Base-by-base conservation (phyloP, 2,888 invertebrate species). In the Eupithecia dodoneata region DNA sequence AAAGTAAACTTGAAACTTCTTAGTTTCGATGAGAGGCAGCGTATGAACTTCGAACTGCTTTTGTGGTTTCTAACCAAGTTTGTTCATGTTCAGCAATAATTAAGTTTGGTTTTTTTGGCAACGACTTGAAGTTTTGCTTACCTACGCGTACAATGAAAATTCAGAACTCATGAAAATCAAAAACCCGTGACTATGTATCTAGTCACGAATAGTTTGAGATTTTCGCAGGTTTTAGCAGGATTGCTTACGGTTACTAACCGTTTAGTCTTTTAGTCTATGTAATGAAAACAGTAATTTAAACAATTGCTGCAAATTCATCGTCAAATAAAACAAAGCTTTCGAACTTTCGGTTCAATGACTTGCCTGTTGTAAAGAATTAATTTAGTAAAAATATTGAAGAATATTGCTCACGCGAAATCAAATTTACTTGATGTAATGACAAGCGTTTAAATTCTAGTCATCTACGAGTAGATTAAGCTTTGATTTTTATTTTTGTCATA, bases 401-500 rank as follows among this genome's bases (percentile, higher is more conserved):
- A 70, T 47, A 70, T 47, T 70, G 18, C 47, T 47, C 30, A 18
- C 47, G 13, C 18, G 18, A 12, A 69, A 73, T 73, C 15, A 72
- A 45, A 73, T 73, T 49, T 65, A 41, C 49, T 47, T 65, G 9
- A 44, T 73, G 47, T 59, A 44, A 59, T 59, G 55, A 30, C 47
- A 65, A 30, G 45, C 9, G 30, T 72, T 63, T 47, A 63, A 65
- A 63, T 73, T 65, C 45, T 47, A 70, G 44, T 47, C 70, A 18
- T 42, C 15, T 66, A 30, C 30, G 18, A 63, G 63, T 63, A 45
- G 70, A 70, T 70, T 70, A 70, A 18, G n/a, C 45, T 70, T 18
- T 70, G 70, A 70, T 70, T 70, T 45, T 70, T 70, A 45, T 70
- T 70, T 70, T 47, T n/a, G 47, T 45, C 70, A 47, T 70, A 47